Percentiles rank a stretch among this genome's conserved stretches.
Conservation (phyloP, 2,113 vertebrate genomes). For the Bufo bufo region DNA sequence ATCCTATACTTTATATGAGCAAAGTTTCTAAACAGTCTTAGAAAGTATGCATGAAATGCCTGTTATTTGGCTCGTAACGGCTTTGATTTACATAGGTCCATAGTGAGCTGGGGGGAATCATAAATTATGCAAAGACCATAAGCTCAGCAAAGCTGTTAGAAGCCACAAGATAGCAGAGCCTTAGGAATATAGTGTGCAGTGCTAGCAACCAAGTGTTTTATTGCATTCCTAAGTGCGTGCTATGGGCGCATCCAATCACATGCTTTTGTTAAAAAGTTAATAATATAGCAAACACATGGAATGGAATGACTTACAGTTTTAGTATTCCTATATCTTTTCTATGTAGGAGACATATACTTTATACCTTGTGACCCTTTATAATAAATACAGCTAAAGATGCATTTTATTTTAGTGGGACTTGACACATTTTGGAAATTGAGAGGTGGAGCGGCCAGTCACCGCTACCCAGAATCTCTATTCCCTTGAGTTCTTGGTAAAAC, state of each 20-base stretch:
- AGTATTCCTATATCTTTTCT: not conserved
- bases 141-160: conserved; percentile 26
- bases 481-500: too few species aligned
- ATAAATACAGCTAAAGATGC: not conserved
- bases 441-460: too few species aligned
- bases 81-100: conserved; percentile 50
- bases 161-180: conserved; percentile 27
- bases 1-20: not conserved
- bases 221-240: not conserved
- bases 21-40: not conserved
- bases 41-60: conserved; percentile 49
- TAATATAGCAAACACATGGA: conserved; percentile 15
- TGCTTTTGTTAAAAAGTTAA: conserved; percentile 18
- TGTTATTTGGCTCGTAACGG: conserved; percentile 44
- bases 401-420: not conserved
- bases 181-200: conserved; percentile 27
- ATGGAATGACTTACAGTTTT: not conserved
- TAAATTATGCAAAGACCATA: conserved; percentile 41
- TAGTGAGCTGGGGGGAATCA: conserved; percentile 29
- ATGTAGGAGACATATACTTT: not conserved
- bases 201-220: conserved; percentile 17
- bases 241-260: not conserved
- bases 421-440: not conserved
- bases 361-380: not conserved
- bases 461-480: too few species aligned